phyloP scores from a whole-genome alignment of 2,113 vertebrate genomes.

The Andinoacara biseriatus region DNA sequence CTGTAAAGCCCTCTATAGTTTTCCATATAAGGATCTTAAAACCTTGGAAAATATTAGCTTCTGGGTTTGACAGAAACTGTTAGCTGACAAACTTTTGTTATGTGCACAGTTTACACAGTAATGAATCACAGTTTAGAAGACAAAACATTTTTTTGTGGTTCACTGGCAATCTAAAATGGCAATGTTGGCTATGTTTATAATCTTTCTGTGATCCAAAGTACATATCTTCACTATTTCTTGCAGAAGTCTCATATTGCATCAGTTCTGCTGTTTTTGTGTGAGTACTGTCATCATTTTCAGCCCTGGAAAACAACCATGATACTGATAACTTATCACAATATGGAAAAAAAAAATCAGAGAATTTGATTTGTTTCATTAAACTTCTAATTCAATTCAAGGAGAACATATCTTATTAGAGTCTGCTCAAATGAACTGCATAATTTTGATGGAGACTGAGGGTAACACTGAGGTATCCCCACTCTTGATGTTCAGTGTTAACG shows the following conservation, averaged over 20 bases:
- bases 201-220: neutral
- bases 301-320: neutral
- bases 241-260: conserved; percentile 7
- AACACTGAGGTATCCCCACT: neutral
- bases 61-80: neutral
- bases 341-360: neutral
- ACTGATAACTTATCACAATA: neutral
- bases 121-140: neutral
- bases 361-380: neutral
- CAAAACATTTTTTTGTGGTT: neutral
- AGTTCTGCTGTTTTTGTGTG: neutral
- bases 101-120: neutral
- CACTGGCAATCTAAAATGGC: neutral
- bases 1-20: neutral
- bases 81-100: too few species aligned
- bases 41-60: neutral
- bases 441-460: neutral
- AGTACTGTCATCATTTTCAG: neutral
- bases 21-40: neutral
- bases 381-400: neutral
- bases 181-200: neutral
- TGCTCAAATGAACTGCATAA: neutral
- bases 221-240: neutral
- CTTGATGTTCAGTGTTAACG: neutral
- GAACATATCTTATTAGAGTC: neutral